Evolutionary conservation across 92 coral and sea anemone genomes (phyloP).

Genomic region (Porites evermanni): DNA sequence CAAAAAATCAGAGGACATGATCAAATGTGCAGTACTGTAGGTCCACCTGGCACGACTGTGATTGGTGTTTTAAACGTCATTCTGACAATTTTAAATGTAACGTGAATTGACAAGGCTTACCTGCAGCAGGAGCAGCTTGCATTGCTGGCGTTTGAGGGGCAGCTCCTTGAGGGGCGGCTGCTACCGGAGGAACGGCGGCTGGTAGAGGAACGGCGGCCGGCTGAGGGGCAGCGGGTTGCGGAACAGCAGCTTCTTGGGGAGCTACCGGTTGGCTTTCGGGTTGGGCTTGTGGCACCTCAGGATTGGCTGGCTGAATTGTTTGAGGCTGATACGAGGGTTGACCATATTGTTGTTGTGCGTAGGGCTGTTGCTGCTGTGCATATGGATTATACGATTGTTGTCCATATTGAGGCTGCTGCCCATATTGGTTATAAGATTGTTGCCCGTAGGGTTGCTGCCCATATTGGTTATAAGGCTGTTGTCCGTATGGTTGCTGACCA

Average conservation of each 20-base stretch:
- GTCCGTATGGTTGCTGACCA: conserved; percentile 51
- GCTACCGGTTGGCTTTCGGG: not conserved
- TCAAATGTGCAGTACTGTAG: too few relatives aligned
- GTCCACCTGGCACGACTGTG: too few relatives aligned
- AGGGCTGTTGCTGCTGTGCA: conserved; percentile 30
- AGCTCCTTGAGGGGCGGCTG: conserved; percentile 8
- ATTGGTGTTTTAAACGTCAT: not conserved
- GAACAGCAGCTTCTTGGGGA: conserved; percentile 4
- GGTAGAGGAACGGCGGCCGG: conserved; percentile 16
- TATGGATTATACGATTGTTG: conserved; percentile 32
- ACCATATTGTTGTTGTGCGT: conserved; percentile 20
- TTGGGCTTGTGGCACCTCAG: conserved; percentile 53
- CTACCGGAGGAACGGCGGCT: not conserved
- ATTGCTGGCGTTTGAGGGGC: conserved; percentile 2
- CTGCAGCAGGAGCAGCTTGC: conserved; percentile 25
- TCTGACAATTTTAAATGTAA: too few relatives aligned
- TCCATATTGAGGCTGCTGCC: conserved; percentile 14
- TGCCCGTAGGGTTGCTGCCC: conserved; percentile 39
- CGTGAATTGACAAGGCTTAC: not conserved
- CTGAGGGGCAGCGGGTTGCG: conserved; percentile 10
- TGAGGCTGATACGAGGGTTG: conserved; percentile 40
- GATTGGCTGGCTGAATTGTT: conserved; percentile 40
- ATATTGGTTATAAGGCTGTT: conserved; percentile 46
- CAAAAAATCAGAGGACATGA: too few relatives aligned
- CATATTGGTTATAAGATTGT: conserved; percentile 19